These are phyloP conservation scores for Panthera tigris DNA, from an alignment of 2,113 vertebrate species.

Conservation along the genomic window DNA sequence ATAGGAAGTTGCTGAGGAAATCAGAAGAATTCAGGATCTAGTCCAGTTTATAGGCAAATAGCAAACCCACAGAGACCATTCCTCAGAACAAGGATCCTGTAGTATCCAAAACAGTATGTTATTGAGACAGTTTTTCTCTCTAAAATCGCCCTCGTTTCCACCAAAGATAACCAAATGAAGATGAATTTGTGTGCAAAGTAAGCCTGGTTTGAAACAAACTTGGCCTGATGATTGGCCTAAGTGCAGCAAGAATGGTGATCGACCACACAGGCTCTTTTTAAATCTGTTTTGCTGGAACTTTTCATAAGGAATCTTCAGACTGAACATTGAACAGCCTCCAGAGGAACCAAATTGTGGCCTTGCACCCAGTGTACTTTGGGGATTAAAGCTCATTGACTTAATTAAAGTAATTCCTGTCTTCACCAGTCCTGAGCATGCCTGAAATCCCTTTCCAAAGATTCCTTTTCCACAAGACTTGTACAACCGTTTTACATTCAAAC, in stretches of 20 bases:
- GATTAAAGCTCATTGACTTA: background rate
- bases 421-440: background rate
- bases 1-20: background rate
- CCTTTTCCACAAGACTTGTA: background rate
- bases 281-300: background rate
- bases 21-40: background rate
- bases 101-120: background rate
- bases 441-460: background rate
- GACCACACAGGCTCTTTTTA: background rate
- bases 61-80: background rate
- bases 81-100: background rate
- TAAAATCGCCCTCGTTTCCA: background rate
- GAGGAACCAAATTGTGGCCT: background rate
- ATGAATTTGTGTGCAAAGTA: background rate
- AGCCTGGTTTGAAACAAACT: background rate
- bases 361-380: background rate
- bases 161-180: background rate
- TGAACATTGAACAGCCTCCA: background rate
- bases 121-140: background rate
- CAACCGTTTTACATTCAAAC: background rate
- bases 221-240: background rate
- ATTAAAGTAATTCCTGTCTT: background rate
- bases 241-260: background rate
- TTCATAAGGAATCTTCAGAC: background rate
- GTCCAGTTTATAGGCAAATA: background rate